Conservation (phyloP, 2,113 vertebrate species). For the Myotis lucifugus region DNA sequence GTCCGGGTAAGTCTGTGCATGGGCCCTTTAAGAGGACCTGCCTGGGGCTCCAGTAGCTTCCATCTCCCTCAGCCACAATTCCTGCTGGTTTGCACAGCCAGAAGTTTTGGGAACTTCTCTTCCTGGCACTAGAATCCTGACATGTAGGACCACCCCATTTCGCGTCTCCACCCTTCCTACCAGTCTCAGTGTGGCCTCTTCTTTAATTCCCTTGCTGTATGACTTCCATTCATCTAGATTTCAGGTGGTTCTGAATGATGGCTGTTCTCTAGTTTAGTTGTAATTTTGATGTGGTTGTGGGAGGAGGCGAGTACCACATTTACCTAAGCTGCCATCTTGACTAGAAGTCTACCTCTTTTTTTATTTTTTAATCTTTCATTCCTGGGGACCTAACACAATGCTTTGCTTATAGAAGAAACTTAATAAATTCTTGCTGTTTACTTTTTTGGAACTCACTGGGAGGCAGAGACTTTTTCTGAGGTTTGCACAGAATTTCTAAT, state of each 20-base stretch:
- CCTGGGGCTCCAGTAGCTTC: background rate
- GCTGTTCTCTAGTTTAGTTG: background rate
- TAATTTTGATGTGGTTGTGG: background rate
- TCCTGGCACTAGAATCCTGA: background rate
- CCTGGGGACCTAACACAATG: background rate
- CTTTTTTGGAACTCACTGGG: background rate
- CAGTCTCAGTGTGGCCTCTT: background rate
- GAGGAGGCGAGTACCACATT: background rate
- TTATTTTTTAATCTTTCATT: background rate
- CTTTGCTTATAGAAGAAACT: background rate
- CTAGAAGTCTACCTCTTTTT: background rate
- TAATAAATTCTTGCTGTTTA: conserved; percentile 21
- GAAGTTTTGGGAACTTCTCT: background rate
- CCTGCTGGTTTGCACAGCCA: background rate
- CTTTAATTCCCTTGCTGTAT: background rate
- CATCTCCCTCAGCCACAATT: background rate
- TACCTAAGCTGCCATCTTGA: background rate
- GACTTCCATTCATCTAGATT: background rate
- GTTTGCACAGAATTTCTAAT: background rate
- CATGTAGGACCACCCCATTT: background rate
- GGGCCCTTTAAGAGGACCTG: background rate
- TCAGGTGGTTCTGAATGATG: background rate
- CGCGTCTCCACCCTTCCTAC: background rate
- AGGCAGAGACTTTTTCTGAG: background rate
- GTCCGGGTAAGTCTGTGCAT: background rate